These are phyloP conservation scores for Alethe diademata DNA, from an alignment of 2,113 vertebrate species.

Conservation along the genomic window DNA sequence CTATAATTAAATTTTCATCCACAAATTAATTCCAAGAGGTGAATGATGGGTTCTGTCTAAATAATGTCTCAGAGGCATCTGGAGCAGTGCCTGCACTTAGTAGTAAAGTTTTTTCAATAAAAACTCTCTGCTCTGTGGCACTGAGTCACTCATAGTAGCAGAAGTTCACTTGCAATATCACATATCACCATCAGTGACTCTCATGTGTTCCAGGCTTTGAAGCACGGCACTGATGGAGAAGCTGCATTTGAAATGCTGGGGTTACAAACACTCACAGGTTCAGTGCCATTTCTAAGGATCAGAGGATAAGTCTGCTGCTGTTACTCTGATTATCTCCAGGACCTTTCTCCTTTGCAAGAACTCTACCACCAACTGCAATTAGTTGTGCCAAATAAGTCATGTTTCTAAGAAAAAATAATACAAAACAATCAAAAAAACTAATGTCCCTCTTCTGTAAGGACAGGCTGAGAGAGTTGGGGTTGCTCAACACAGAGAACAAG, in stretches of 20 bases:
- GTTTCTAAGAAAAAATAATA: background rate
- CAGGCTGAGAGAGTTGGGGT: background rate
- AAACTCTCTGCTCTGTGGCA: background rate
- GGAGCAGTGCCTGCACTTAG: background rate
- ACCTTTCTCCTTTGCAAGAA: background rate
- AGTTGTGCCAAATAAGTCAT: background rate
- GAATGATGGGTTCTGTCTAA: background rate
- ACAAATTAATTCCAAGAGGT: slow-evolving; percentile 11
- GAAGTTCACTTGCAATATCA: background rate
- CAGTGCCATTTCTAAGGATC: background rate
- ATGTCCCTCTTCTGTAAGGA: background rate
- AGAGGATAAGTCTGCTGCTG: background rate
- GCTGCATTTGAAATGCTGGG: background rate
- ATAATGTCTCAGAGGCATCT: background rate
- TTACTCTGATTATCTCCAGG: background rate
- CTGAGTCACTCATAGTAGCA: background rate
- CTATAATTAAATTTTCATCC: slow-evolving; percentile 9
- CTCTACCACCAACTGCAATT: background rate
- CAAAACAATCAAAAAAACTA: background rate
- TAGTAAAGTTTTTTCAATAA: background rate
- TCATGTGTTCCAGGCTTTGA: background rate
- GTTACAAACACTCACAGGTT: background rate
- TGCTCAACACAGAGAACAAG: background rate
- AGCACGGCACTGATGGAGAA: background rate
- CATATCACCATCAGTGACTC: background rate